Base-by-base conservation (phyloP, 2,888 invertebrate genomes). In the Cyrtodaria siliqua region DNA sequence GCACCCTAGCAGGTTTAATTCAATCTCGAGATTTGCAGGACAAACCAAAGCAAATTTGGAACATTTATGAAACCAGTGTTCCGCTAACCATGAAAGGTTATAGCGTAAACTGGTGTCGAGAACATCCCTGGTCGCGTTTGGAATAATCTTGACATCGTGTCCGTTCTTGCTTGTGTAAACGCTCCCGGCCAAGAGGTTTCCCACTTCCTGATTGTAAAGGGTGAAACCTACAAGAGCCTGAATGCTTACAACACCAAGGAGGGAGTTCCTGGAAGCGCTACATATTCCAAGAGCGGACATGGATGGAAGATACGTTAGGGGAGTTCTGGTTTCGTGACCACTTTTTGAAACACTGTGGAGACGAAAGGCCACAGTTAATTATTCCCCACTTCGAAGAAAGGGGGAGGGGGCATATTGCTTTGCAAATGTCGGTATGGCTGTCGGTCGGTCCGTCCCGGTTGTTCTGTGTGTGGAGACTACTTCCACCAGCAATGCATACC, bases 101-200 rank as follows among this genome's bases (percentile, higher is more conserved):
- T 59, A 24, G 57, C 24, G 12, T 2, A 24, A 24, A 52, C 33
- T 6, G 50, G 67, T 1, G 24, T 47, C 27, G 57, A 47, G 52
- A 78, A 66, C 44, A 42, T 80, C 26, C 73, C 79, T 12, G 70
- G 79, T 4, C 29, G 74, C 8, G 67, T 79, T 8, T 50, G 78
- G 8, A 77, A 84, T 44, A 62, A 33, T 16, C n/a, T 77, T n/a
- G 75, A 83, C 8, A 69, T 56, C 14, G 52, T 82, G 0, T 62
- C 85, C 3, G 77, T 83, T 12, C 27, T 82, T 33, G 70, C 72
- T 4, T 82, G 79, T 50, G 62, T 82, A 0, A 83, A 78, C 62
- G 83, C 75, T n/a, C 80, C 68, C 4, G 82, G 82, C 0, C 16
- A 23, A 0, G 59, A 67, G n/a, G 69, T 82, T 2, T 81, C 81